Percentiles rank a stretch among this genome's conserved stretches.
phyloP scores from a whole-genome alignment of 2,113 vertebrate species.

The Chitala chitala region DNA sequence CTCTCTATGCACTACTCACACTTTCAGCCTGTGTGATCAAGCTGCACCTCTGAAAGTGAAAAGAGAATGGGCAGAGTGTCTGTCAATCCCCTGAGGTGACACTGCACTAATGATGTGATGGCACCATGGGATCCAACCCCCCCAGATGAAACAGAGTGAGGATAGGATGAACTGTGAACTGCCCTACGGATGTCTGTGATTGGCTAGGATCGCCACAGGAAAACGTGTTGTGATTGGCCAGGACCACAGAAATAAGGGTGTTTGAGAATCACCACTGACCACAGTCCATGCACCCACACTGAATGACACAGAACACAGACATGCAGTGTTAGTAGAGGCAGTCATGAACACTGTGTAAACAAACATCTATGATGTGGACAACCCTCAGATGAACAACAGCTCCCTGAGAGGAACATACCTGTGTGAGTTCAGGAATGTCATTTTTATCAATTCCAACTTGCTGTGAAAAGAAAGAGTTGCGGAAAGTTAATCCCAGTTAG shows the following conservation, averaged over 20 bases:
- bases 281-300: conserved; percentile 37
- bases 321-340: conserved; percentile 45
- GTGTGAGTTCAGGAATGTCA: conserved; percentile 95
- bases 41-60: conserved; percentile 61
- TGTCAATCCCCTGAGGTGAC: conserved; percentile 40
- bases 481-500: neutral
- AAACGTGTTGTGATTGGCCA: conserved; percentile 15
- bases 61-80: conserved; percentile 46
- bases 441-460: conserved; percentile 99
- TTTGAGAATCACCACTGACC: conserved; percentile 28
- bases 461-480: conserved; percentile 60
- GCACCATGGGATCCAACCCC: conserved; percentile 23
- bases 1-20: conserved; percentile 56
- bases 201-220: conserved; percentile 16
- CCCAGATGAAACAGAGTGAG: conserved; percentile 16
- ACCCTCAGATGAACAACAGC: neutral
- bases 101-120: conserved; percentile 31
- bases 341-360: neutral
- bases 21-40: conserved; percentile 60
- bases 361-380: neutral
- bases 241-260: conserved; percentile 25
- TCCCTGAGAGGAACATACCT: conserved; percentile 63
- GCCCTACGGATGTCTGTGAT: conserved; percentile 25
- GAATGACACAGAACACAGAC: conserved; percentile 36
- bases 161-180: conserved; percentile 22